phyloP scores from a whole-genome alignment of 2,797 vertebrate species.

The Zalophus californianus region DNA sequence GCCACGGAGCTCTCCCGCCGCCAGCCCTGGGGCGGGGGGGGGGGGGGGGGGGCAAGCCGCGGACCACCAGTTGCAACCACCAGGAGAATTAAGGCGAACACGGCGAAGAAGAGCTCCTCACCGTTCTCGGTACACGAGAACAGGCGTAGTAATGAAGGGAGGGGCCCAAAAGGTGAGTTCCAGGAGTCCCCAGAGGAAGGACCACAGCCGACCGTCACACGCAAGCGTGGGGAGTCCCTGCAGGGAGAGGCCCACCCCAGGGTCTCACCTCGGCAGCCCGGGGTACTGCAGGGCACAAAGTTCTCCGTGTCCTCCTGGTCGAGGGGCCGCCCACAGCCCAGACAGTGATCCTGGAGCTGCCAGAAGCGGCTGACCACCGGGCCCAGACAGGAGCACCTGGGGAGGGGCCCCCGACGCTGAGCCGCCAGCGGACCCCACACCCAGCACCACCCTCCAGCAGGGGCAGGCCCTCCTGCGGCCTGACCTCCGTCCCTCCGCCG shows the following conservation, averaged over 20 bases:
- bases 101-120: background rate
- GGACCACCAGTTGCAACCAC: background rate
- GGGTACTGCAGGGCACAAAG: conserved; percentile 86
- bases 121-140: background rate
- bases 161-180: background rate
- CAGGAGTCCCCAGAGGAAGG: background rate
- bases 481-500: background rate
- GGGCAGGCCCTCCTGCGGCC: background rate
- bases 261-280: conserved; percentile 88
- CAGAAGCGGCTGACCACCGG: conserved; percentile 80
- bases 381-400: conserved; percentile 85
- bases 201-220: background rate
- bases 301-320: conserved; percentile 6
- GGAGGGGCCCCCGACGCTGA: background rate
- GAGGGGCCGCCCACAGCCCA: conserved; percentile 87
- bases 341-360: conserved; percentile 82
- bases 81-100: background rate
- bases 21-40: background rate
- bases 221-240: background rate
- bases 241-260: background rate
- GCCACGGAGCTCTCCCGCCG: background rate
- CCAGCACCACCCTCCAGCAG: background rate
- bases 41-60: background rate
- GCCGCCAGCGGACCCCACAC: accelerated
- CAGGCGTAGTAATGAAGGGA: background rate